phyloP scores from a whole-genome alignment of 2,113 vertebrate species.

The Lepus europaeus region DNA sequence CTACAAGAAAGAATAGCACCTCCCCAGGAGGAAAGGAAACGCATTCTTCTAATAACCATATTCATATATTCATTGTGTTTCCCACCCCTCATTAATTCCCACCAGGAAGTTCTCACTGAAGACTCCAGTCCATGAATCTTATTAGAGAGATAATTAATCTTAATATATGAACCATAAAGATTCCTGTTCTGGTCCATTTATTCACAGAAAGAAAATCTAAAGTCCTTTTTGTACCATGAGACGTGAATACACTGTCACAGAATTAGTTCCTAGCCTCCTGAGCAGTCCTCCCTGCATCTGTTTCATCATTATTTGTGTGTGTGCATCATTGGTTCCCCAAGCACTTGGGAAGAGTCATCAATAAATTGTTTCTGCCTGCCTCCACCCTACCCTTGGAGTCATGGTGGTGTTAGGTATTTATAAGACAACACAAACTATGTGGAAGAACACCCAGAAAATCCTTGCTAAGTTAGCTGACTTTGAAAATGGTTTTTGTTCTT shows the following conservation, averaged over 20 bases:
- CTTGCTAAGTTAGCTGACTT: not conserved
- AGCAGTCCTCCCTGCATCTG: not conserved
- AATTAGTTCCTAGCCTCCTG: not conserved
- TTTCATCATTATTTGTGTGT: not conserved
- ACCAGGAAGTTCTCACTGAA: not conserved
- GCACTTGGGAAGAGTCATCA: not conserved
- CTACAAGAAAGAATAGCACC: not conserved
- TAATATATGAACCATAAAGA: not conserved
- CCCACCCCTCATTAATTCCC: not conserved
- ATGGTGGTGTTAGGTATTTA: not conserved
- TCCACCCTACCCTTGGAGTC: not conserved
- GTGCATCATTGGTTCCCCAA: not conserved
- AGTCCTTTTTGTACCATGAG: not conserved
- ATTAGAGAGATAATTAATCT: not conserved
- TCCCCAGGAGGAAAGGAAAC: not conserved
- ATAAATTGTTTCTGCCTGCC: not conserved
- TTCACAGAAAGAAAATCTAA: not conserved
- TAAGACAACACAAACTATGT: not conserved
- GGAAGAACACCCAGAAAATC: not conserved
- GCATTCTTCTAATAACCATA: not conserved
- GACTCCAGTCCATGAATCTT: not conserved
- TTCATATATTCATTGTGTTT: not conserved
- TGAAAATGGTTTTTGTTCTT: not conserved
- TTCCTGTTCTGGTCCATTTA: not conserved
- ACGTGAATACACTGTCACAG: not conserved